phyloP scores from a whole-genome alignment of 2,113 vertebrate species.

The Fulmarus glacialis region DNA sequence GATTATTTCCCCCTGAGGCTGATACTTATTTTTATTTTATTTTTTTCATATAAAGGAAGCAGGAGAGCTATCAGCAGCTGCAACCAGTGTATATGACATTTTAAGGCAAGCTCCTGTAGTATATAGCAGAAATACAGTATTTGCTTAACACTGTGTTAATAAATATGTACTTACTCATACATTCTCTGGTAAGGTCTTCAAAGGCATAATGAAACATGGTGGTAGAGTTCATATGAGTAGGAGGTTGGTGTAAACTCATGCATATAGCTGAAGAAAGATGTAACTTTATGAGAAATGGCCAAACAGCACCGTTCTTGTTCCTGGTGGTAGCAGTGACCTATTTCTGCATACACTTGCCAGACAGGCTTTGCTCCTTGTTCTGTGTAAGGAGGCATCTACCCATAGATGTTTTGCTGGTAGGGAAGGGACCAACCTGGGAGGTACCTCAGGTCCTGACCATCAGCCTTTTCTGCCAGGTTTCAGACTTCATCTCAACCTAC shows the following conservation, averaged over 20 bases:
- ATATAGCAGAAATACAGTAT: neutral
- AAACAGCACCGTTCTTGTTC: neutral
- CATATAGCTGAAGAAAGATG: neutral
- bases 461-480: neutral
- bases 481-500: neutral
- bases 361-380: neutral
- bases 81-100: neutral
- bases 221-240: neutral
- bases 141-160: neutral
- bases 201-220: neutral
- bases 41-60: neutral
- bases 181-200: neutral
- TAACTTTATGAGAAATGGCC: neutral
- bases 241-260: neutral
- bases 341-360: neutral
- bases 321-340: neutral
- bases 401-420: fast-evolving
- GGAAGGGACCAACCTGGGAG: neutral
- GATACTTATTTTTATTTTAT: neutral
- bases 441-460: neutral
- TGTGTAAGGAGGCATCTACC: neutral
- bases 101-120: neutral
- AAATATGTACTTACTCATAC: neutral
- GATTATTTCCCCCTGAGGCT: neutral
- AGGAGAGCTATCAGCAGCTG: conserved; percentile 5